Evolutionary conservation across 2,797 vertebrate genomes (phyloP).

Genomic region (Momotus momota): DNA sequence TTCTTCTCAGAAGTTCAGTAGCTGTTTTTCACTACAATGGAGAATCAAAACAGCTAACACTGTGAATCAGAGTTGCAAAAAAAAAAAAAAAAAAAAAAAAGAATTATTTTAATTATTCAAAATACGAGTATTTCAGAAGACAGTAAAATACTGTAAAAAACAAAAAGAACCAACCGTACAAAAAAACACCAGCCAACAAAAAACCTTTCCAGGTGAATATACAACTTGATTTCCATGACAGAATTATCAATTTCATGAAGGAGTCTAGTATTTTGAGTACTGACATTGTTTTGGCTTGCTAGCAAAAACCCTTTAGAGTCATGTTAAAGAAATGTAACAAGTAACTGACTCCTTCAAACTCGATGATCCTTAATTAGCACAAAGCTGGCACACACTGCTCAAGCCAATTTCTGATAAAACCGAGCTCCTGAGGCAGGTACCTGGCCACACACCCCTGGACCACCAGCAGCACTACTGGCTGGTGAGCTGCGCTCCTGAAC

Average conservation of each 20-base stretch:
- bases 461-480: neutral
- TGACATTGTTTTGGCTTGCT: neutral
- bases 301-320: neutral
- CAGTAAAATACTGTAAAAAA: neutral
- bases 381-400: neutral
- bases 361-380: neutral
- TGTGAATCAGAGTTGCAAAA: neutral
- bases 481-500: neutral
- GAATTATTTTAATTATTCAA: neutral
- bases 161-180: neutral
- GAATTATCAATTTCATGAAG: neutral
- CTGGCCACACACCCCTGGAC: neutral
- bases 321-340: neutral
- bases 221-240: neutral
- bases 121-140: neutral
- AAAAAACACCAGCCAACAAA: too few relatives aligned
- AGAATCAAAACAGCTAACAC: neutral
- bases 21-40: neutral
- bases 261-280: neutral
- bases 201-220: neutral
- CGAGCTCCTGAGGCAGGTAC: neutral
- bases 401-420: neutral
- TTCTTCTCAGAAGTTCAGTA: conserved; percentile 2
- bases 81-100: neutral
- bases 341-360: neutral